These are phyloP conservation scores for Cantharis rufa DNA, from an alignment of 2,888 invertebrate species.

Conservation along the genomic window DNA sequence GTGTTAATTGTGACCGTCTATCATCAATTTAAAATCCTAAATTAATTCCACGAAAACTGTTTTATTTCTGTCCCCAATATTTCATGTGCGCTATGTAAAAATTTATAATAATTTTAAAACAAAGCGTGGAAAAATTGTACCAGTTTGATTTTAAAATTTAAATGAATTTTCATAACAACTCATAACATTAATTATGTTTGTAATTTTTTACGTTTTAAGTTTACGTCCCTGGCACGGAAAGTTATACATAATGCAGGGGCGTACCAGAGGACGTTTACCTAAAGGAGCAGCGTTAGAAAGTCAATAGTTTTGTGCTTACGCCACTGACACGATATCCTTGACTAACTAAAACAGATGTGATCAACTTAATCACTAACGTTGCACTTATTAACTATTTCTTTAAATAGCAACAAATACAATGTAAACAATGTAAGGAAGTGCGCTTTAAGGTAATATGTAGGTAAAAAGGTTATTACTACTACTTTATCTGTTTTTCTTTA, in stretches of 20 bases:
- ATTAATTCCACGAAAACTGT: too few relatives aligned
- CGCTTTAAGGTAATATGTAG: neutral
- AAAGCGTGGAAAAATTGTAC: too few relatives aligned
- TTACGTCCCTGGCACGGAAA: neutral
- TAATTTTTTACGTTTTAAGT: too few relatives aligned
- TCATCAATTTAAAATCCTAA: too few relatives aligned
- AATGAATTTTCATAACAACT: too few relatives aligned
- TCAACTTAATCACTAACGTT: neutral
- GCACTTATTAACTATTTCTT: neutral
- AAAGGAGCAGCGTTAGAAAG: neutral
- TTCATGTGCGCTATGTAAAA: too few relatives aligned
- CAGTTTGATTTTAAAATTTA: too few relatives aligned
- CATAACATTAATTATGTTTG: neutral
- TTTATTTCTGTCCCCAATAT: too few relatives aligned
- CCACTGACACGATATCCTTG: neutral
- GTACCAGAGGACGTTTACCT: neutral
- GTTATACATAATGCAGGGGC: neutral
- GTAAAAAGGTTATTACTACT: neutral
- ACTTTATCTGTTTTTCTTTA: too few relatives aligned
- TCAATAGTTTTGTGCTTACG: neutral
- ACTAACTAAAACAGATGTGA: neutral
- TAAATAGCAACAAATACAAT: neutral
- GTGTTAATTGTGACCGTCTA: too few relatives aligned
- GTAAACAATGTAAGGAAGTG: neutral
- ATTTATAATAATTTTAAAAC: too few relatives aligned